Base-by-base conservation (phyloP, 2,888 invertebrate species). In the Leucoptera coffeella region DNA sequence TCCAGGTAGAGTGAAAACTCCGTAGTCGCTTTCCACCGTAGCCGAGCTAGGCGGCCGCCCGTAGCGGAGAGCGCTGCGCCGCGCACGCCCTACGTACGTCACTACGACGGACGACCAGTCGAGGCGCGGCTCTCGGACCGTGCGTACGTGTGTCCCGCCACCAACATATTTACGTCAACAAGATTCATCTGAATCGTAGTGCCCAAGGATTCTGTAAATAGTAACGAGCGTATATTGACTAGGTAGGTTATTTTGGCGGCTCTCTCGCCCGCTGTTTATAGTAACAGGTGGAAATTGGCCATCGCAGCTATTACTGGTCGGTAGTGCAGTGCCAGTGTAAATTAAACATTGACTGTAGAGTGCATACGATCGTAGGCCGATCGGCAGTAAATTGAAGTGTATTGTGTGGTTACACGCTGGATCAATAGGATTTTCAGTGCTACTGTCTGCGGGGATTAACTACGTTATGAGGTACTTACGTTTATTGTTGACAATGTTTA, bases 11-110 rank as follows among this genome's bases (percentile, higher is more conserved):
- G 20, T 24, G 28, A 24, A 51, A 52, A 51, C 14, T 40, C 49
- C 53, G 56, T 55, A 57, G 58, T 48, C 43, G 38, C 35, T 42
- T 49, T 52, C 54, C 44, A 41, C 44, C 55, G 60, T 61, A 62
- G 61, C 51, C 19, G 26, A 20, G 14, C 12, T 22, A 22, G 14
- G 26, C 42, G 44, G 39, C 25, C 9, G 40, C 41, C 41, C 53
- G 51, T 52, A 53, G 57, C 45, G 28, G 33, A n/a, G n/a, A n/a
- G n/a, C 37, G 39, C 38, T 35, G 38, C 35, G 30, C 32, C 29
- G 31, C 28, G 29, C 35, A 30, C 48, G 44, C 47, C 45, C 40
- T 42, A 41, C 42, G 43, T 39, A 42, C 41, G 37, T 36, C 42
- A 41, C 40, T 38, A 33, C 40, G 39, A 35, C 42, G 39, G 36